Conservation (phyloP, 2,113 vertebrate species). For the Etia nguti region DNA sequence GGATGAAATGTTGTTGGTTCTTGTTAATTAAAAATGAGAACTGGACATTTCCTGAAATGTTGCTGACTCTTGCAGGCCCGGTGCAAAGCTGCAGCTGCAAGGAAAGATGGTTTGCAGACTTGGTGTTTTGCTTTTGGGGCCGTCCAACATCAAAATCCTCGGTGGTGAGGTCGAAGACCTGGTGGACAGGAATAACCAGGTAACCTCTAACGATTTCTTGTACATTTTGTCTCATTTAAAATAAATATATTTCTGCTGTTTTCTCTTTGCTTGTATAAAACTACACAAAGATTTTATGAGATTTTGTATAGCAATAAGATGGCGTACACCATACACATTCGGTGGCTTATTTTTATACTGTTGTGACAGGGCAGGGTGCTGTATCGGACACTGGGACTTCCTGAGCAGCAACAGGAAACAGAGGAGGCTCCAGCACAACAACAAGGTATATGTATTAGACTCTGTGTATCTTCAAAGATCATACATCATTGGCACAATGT, state of each 20-base stretch:
- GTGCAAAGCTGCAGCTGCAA: constrained; percentile 85
- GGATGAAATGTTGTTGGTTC: not conserved
- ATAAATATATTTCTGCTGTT: not conserved
- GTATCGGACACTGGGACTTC: constrained; percentile 80
- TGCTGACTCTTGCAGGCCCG: constrained; percentile 69
- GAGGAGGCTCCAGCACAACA: constrained; percentile 5
- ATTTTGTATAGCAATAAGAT: not conserved
- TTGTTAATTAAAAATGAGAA: not conserved
- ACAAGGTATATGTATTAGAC: constrained; percentile 25
- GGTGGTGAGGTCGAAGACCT: constrained; percentile 91
- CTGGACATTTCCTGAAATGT: not conserved
- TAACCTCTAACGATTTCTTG: not conserved
- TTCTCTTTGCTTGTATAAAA: not conserved
- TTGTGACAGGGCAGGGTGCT: constrained; percentile 75
- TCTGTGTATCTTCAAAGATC: not conserved
- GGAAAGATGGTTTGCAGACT: constrained; percentile 83
- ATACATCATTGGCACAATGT: not conserved
- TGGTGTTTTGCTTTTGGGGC: constrained; percentile 85
- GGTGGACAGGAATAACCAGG: constrained; percentile 72
- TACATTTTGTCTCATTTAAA: not conserved
- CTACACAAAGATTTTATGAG: not conserved
- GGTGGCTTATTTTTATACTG: not conserved
- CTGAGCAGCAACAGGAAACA: constrained; percentile 38
- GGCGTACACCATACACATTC: constrained; percentile 7
- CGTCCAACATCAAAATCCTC: constrained; percentile 85